Base-by-base conservation (phyloP, 1,140 invertebrate species). In the Sminthurides bifidus region DNA sequence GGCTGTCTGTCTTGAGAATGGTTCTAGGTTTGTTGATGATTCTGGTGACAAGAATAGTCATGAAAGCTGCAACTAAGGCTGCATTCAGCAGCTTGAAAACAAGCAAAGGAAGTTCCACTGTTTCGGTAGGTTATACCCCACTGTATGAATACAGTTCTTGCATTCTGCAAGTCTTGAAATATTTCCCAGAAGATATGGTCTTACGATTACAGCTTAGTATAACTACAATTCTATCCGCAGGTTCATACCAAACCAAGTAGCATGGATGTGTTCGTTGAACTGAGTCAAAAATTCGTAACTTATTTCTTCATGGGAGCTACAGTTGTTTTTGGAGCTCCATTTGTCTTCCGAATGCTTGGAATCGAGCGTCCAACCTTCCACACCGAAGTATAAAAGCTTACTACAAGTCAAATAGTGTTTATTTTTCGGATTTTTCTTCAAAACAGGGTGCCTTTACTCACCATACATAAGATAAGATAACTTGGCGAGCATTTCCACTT, bases 351-450 rank as follows among this genome's bases (percentile, higher is more conserved):
- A 40, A 71, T 81, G 48, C 69, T 91, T 26, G 76, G 76, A 44
- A 86, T 92, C 56, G 84, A 86, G 68, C 70, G 87, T 65, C 79
- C 81, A 0, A 83, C 84, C 2, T 88, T 87, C 73, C 88, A 85
- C 66, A 87, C 84, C 3, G 87, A 91, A 76, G 79, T 90, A 58
- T 89, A 75, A 21, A 14, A 15, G 41, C 24, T 43, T 10, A 15
- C 21, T 21, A 19, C n/a, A n/a, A n/a, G n/a, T n/a, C n/a, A n/a
- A n/a, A n/a, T n/a, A n/a, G n/a, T n/a, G n/a, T n/a, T n/a, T n/a
- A n/a, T n/a, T n/a, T n/a, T n/a, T n/a, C n/a, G n/a, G n/a, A n/a
- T n/a, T n/a, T n/a, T n/a, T n/a, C n/a, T n/a, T n/a, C n/a, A n/a
- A n/a, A n/a, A n/a, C n/a, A n/a, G n/a, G n/a, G n/a, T n/a, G n/a